Evolutionary conservation across 2,797 vertebrate genomes (phyloP).

Genomic region (Dendrocincla tyrannina): DNA sequence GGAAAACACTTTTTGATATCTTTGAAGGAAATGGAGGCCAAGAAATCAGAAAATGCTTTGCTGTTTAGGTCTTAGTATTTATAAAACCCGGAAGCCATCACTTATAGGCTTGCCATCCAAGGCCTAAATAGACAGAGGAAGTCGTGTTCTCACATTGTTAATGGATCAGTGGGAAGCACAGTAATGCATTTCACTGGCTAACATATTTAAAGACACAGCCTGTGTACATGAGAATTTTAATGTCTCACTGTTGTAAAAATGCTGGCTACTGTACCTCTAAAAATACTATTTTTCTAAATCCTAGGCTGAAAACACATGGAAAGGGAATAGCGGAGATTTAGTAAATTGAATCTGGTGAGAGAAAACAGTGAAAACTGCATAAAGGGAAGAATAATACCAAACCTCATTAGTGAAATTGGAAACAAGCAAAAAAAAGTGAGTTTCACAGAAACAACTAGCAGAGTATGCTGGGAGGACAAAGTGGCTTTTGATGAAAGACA

Average conservation of each 20-base stretch:
- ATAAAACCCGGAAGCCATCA: conserved; percentile 58
- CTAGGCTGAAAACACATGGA: background rate
- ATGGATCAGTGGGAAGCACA: background rate
- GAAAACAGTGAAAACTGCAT: background rate
- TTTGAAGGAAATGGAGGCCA: conserved; percentile 43
- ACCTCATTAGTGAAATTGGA: background rate
- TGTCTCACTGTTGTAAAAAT: background rate
- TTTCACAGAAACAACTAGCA: background rate
- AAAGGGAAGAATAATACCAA: background rate
- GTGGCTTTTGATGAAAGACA: background rate
- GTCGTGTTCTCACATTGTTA: background rate
- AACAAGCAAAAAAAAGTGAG: background rate
- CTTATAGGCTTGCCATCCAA: background rate
- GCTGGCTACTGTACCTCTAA: background rate
- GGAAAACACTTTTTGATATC: conserved; percentile 42
- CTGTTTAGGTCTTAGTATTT: conserved; percentile 32
- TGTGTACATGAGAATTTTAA: background rate
- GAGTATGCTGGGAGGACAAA: background rate
- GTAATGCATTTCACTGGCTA: background rate
- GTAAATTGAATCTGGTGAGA: background rate
- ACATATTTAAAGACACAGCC: background rate
- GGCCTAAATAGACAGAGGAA: conserved; percentile 45
- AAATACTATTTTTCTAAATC: background rate
- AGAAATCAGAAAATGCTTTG: conserved; percentile 44
- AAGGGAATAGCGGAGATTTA: background rate